Percentiles rank a stretch among this genome's conserved stretches.
These are phyloP conservation scores for Charina bottae DNA, from an alignment of 2,113 vertebrate genomes.

Conservation along the genomic window DNA sequence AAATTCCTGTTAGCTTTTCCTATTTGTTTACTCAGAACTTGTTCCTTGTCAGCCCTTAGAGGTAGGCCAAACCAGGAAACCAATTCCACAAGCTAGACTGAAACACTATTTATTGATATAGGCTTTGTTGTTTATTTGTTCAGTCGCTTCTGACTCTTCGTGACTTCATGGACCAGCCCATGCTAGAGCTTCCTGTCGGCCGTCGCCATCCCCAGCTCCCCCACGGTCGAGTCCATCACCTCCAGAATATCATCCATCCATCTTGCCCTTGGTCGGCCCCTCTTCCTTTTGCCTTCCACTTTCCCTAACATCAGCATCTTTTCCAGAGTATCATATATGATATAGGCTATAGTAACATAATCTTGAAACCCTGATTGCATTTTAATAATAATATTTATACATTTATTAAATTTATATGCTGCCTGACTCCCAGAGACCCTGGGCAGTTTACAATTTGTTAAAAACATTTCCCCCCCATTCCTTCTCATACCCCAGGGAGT, in stretches of 20 bases:
- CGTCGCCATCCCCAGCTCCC: no score
- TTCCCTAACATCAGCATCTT: no score
- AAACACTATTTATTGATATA: background rate
- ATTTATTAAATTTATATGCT: background rate
- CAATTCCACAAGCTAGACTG: background rate
- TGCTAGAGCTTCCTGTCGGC: no score
- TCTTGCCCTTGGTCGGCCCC: no score
- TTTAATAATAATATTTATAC: background rate
- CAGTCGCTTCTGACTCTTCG: no score
- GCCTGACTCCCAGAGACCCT: background rate
- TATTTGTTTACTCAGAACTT: background rate
- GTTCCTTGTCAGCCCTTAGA: background rate
- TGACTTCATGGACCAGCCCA: no score
- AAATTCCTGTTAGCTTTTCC: background rate
- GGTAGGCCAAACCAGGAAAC: background rate
- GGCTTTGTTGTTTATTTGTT: no score
- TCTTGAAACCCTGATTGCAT: background rate
- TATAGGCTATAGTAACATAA: background rate
- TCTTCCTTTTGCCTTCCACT: no score
- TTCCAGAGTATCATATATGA: no score
- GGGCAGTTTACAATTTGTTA: background rate
- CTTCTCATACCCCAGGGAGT: background rate
- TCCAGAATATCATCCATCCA: no score
- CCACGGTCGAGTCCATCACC: no score
- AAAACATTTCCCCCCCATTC: background rate